A percentile compares a stretch with the other conserved stretches of the same genome.
Conservation (phyloP, 2,113 vertebrate genomes). For the Sisor rabdophorus region DNA sequence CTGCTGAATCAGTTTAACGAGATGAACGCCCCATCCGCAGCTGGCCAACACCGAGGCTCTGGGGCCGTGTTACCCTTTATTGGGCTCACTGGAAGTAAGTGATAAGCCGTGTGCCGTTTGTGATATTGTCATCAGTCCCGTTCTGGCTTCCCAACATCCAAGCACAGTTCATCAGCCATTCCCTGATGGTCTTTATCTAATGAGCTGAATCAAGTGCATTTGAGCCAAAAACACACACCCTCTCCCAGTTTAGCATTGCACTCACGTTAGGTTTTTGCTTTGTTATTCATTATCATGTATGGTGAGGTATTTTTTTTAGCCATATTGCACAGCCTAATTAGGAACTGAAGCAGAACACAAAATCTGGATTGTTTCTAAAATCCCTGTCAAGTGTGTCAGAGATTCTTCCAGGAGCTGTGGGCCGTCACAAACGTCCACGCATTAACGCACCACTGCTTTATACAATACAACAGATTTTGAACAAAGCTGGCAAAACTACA, state of each 20-base stretch:
- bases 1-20: conserved; percentile 52
- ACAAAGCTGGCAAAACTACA: background rate
- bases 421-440: background rate
- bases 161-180: background rate
- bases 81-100: conserved; percentile 52
- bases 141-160: background rate
- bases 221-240: background rate
- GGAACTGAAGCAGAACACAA: background rate
- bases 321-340: conserved; percentile 13
- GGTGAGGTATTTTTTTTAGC: background rate
- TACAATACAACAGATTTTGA: conserved; percentile 33
- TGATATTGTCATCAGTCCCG: background rate
- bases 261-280: background rate
- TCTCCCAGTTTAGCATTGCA: background rate
- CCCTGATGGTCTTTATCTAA: background rate
- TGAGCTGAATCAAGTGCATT: background rate
- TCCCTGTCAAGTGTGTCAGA: background rate
- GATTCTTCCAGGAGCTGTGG: background rate
- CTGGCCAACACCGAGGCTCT: conserved; percentile 34
- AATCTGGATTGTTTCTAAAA: background rate
- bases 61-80: conserved; percentile 47
- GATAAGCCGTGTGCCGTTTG: background rate
- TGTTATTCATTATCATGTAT: too few species aligned
- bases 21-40: conserved; percentile 48
- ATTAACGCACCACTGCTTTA: conserved; percentile 8